Evolutionary conservation across 2,797 vertebrate species (phyloP).

Genomic region (Manis javanica): DNA sequence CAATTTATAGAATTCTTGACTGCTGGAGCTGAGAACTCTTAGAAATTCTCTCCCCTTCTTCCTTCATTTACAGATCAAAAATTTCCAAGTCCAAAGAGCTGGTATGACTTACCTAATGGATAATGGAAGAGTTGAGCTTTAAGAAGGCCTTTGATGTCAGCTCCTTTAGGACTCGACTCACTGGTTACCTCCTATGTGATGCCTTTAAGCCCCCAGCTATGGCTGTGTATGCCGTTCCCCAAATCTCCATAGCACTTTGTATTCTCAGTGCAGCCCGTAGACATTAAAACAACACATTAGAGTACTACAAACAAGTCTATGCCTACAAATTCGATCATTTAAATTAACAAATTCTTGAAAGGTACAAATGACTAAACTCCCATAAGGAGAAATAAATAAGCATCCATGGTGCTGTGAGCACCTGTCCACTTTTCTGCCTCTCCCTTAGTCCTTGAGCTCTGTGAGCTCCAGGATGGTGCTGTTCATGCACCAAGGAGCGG

Average conservation of each 20-base stretch:
- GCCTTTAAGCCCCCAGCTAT: not conserved
- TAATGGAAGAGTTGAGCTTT: not conserved
- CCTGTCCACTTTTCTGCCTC: not conserved
- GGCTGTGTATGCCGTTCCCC: too few species aligned
- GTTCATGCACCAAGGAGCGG: not conserved
- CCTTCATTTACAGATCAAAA: conserved; percentile 2
- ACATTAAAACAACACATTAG: too few species aligned
- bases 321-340: too few species aligned
- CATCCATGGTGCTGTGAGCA: rapidly evolving
- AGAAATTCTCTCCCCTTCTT: not conserved
- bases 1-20: not conserved
- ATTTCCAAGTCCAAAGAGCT: not conserved
- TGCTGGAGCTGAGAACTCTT: not conserved
- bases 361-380: too few species aligned
- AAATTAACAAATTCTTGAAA: too few species aligned
- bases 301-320: too few species aligned
- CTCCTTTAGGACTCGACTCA: not conserved
- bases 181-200: not conserved
- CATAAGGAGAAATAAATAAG: too few species aligned
- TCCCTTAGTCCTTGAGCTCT: not conserved
- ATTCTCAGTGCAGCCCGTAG: too few species aligned
- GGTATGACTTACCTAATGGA: not conserved
- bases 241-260: too few species aligned
- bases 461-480: not conserved
- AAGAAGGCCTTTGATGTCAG: not conserved